Conservation (phyloP, 2,888 invertebrate genomes). For the Aleiodes testaceus region DNA sequence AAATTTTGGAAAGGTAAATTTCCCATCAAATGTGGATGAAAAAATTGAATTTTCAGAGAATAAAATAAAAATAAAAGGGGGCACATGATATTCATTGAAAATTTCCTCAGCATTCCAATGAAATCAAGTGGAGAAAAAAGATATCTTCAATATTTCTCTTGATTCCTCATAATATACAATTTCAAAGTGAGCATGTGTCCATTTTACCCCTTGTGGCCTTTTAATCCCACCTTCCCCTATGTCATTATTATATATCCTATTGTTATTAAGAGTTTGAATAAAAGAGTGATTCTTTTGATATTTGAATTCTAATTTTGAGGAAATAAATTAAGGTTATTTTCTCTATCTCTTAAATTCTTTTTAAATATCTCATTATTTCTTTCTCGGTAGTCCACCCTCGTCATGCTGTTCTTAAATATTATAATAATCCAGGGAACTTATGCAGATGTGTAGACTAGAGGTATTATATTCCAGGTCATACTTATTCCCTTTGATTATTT, state of each 20-base stretch:
- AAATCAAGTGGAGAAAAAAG: no score
- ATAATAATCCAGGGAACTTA: constrained; percentile 24
- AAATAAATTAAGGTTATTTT: constrained; percentile 43
- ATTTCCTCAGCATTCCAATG: no score
- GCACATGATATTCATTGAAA: no score
- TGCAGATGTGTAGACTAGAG: constrained; percentile 2
- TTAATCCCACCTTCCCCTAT: no score
- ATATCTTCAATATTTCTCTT: no score
- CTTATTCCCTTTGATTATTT: constrained; percentile 14
- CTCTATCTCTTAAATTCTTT: constrained; percentile 44
- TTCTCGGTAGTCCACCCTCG: neutral
- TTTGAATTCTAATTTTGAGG: constrained; percentile 26
- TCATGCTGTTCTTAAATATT: constrained; percentile 43
- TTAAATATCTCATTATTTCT: neutral
- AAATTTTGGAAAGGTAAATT: no score
- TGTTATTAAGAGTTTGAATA: constrained; percentile 27
- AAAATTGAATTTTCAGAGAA: no score
- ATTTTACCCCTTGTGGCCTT: no score
- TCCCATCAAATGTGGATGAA: no score
- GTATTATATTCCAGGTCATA: neutral
- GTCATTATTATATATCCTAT: constrained; percentile 35
- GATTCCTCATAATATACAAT: no score
- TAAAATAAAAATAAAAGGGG: no score
- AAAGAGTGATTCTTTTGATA: constrained; percentile 2
- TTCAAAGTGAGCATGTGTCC: no score